phyloP scores from a whole-genome alignment of 2,797 vertebrate species.

The Spondyliosoma cantharus region DNA sequence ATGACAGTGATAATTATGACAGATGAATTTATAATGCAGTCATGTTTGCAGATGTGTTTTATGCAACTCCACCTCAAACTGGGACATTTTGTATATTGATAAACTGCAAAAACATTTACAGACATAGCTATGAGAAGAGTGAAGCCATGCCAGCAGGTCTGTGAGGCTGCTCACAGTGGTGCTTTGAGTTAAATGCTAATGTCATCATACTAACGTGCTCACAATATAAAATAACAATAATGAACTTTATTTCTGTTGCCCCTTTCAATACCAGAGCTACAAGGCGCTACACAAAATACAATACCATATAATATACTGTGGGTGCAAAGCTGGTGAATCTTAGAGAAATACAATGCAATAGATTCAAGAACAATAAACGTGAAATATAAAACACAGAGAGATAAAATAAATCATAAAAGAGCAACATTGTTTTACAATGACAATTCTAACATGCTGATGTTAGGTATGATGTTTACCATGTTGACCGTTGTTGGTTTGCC shows the following conservation, averaged over 20 bases:
- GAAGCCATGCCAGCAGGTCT: not conserved
- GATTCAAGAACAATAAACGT: no score
- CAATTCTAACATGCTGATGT: not conserved
- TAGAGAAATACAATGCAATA: no score
- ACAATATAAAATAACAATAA: no score
- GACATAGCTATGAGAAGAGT: not conserved
- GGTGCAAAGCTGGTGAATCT: no score
- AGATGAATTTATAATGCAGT: constrained; percentile 34
- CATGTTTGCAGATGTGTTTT: constrained; percentile 14
- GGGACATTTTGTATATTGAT: not conserved
- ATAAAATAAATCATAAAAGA: no score
- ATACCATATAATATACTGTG: no score
- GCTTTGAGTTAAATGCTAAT: not conserved
- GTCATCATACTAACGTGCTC: not conserved
- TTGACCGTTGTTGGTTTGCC: not conserved
- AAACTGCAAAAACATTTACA: not conserved
- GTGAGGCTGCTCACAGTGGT: not conserved
- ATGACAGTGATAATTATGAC: constrained; percentile 54
- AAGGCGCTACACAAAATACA: no score
- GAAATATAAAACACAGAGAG: no score
- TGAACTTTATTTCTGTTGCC: no score
- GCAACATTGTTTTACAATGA: no score
- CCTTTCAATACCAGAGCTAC: no score
- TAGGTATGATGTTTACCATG: no score
- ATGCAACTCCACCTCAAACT: not conserved